phyloP scores from a whole-genome alignment of 2,797 vertebrate species.

The Pipistrellus pipistrellus region DNA sequence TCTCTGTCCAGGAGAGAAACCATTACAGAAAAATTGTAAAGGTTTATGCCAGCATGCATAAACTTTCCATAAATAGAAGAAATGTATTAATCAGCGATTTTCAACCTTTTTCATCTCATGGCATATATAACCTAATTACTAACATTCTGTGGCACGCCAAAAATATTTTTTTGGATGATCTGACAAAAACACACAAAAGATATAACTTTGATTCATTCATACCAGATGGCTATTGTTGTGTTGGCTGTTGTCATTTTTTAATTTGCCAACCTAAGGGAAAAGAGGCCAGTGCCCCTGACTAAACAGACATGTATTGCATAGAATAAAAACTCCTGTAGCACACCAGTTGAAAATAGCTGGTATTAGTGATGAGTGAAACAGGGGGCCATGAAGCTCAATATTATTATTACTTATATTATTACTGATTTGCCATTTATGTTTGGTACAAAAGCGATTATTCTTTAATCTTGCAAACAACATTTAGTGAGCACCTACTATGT shows the following conservation, averaged over 20 bases:
- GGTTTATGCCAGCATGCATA: neutral
- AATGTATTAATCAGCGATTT: neutral
- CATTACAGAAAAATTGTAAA: constrained; percentile 9
- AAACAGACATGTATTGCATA: neutral
- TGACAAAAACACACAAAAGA: neutral
- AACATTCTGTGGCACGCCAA: neutral
- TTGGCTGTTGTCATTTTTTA: neutral
- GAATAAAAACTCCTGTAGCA: neutral
- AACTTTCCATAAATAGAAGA: neutral
- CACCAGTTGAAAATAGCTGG: neutral
- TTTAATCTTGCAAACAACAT: neutral
- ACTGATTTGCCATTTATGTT: neutral
- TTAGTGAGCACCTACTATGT: neutral
- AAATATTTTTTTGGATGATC: neutral
- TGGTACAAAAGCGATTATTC: constrained; percentile 20
- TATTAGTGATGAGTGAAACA: neutral
- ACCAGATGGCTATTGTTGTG: neutral
- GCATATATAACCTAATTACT: neutral
- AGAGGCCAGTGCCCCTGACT: neutral
- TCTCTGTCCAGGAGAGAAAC: constrained; percentile 41
- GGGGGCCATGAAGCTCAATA: neutral
- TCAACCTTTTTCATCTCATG: neutral
- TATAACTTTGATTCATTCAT: neutral
- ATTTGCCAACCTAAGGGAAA: neutral
- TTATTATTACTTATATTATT: neutral